A percentile compares a stretch with the other conserved stretches of the same genome.
phyloP scores from a whole-genome alignment of 2,113 vertebrate genomes.

The Lota lota region DNA sequence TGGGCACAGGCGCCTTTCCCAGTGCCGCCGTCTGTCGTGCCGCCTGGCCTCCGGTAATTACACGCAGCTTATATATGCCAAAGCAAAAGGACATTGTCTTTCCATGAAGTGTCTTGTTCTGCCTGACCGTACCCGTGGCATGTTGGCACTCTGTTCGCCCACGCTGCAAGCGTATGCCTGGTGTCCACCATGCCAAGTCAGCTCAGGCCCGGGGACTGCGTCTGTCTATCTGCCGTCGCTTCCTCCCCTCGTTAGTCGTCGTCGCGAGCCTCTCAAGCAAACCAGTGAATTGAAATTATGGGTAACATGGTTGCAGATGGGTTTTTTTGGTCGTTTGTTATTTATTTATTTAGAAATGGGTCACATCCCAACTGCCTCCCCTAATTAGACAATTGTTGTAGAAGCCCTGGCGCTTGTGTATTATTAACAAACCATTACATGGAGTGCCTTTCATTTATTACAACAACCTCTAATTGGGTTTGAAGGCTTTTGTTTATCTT shows the following conservation, averaged over 20 bases:
- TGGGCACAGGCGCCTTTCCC: too few relatives aligned
- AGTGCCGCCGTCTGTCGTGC: slow-evolving; percentile 12
- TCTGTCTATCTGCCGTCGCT: slow-evolving; percentile 15
- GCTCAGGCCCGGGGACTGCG: slow-evolving; percentile 4
- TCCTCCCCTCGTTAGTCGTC: not conserved
- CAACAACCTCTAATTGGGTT: slow-evolving; percentile 56
- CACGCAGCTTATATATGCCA: slow-evolving; percentile 20
- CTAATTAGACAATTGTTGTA: slow-evolving; percentile 62
- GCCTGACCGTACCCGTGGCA: slow-evolving; percentile 19
- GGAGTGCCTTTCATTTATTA: slow-evolving; percentile 59
- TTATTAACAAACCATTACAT: slow-evolving; percentile 69
- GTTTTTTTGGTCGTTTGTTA: slow-evolving; percentile 9
- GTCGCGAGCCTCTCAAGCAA: slow-evolving; percentile 4
- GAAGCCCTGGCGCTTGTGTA: slow-evolving; percentile 34
- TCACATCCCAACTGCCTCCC: slow-evolving; percentile 55
- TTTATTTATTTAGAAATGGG: slow-evolving; percentile 49
- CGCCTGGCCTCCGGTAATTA: slow-evolving; percentile 24
- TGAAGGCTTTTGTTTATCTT: slow-evolving; percentile 41
- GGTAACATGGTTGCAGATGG: slow-evolving; percentile 55
- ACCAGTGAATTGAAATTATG: slow-evolving; percentile 37
- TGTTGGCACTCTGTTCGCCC: slow-evolving; percentile 24
- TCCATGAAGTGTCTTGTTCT: slow-evolving; percentile 11
- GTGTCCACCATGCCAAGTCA: slow-evolving; percentile 28
- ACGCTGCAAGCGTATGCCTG: slow-evolving; percentile 5
- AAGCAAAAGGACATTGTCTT: slow-evolving; percentile 10